Conservation (phyloP, 2,113 vertebrate genomes). For the Emydura subglobosa region DNA sequence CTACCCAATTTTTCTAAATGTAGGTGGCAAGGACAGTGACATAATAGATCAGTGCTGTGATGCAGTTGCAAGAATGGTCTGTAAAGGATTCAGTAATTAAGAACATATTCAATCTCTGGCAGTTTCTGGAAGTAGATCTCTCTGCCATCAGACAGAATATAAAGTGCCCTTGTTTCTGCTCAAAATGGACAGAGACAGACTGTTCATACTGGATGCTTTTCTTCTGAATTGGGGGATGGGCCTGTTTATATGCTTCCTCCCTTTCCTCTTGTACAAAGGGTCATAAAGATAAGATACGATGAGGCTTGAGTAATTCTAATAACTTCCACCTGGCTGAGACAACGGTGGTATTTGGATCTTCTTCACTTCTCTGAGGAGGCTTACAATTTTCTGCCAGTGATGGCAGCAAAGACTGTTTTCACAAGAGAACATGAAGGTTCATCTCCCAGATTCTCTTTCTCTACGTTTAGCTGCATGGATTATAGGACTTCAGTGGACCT, state of each 20-base stretch:
- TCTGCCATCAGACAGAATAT: background rate
- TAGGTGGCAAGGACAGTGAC: background rate
- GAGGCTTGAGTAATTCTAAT: background rate
- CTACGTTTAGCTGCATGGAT: background rate
- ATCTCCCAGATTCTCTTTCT: background rate
- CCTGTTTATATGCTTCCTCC: background rate
- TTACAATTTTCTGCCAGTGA: background rate
- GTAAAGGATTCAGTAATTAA: background rate
- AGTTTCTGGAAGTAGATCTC: background rate
- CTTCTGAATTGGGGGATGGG: background rate
- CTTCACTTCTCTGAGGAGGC: background rate
- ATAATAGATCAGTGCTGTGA: background rate
- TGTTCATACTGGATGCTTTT: background rate
- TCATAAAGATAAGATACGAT: background rate
- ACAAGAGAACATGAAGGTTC: background rate
- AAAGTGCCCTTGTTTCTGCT: background rate
- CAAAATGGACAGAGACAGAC: background rate
- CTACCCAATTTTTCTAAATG: background rate
- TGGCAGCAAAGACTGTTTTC: background rate
- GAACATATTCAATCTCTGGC: background rate
- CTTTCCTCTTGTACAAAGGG: background rate
- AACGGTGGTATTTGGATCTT: background rate
- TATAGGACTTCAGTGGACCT: background rate
- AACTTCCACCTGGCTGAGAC: background rate
- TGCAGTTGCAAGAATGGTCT: background rate